Evolutionary conservation across 2,797 vertebrate genomes (phyloP), one percentile per base, ranked within the genome.

Genomic region (Amphiprion clarkii): DNA sequence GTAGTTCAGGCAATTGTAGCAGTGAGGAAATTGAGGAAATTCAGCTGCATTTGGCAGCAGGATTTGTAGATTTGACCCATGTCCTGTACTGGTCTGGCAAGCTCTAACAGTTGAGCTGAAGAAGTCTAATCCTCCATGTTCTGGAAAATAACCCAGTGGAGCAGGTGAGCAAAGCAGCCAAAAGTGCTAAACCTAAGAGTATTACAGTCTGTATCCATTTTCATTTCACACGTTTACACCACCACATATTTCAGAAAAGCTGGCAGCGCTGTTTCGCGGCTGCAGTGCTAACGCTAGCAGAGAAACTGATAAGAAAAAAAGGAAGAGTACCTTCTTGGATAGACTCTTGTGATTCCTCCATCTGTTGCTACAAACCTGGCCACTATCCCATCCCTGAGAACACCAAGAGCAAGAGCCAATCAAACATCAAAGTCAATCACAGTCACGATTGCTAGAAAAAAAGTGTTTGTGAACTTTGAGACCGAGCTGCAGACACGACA

Each of bases 361-460:
- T 99, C 98, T 29, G 98, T 99, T 78, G 96, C 96, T 62, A 99
- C 98, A 91, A 99, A 99, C 62, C 96, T 96, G 60, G 97, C 96
- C 80, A 95, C 92, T 59, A 97, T 95, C 83, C 97, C 98, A 48
- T 95, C 90, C 46, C 98, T 99, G 90, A 76, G 90, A 86, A 83
- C 42, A 89, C 64, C 55, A 14, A 90, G 83, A 75, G 76, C 67
- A 91, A 60, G 25, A 74, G 25, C 27, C 62, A 74, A 65, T 90
- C 60, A 83, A 63, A 86, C 79, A 74, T 83, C 46, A 79, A 67
- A 79, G 55, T 54, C 66, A 69, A 64, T 71, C 68, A 21, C 58
- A 16, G 46, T 53, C 67, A 71, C 12, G 3, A 46, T 70, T 71
- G 57, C 27, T 60, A 44, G 23, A 27, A 39, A 61, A 64, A 49